Evolutionary conservation across 2,113 vertebrate genomes (phyloP).

Genomic region (Malaclemys terrapin): DNA sequence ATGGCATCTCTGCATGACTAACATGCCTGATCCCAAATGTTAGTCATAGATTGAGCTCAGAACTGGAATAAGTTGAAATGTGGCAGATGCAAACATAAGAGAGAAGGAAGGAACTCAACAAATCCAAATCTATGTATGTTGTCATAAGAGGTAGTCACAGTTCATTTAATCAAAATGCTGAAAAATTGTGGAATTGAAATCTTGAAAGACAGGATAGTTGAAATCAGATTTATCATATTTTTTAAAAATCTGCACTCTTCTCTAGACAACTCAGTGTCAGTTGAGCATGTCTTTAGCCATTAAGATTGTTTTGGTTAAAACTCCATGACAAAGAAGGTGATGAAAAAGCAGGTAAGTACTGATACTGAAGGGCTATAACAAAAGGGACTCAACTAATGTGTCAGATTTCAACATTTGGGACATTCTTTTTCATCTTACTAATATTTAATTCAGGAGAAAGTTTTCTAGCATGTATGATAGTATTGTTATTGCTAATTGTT

Average conservation of each 20-base stretch:
- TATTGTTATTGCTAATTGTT: neutral
- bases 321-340: neutral
- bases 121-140: neutral
- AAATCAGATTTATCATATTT: neutral
- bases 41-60: neutral
- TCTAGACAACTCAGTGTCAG: neutral
- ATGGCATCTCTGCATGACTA: neutral
- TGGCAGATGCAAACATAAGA: neutral
- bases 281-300: neutral
- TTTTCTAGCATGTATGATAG: neutral
- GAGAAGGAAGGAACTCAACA: neutral
- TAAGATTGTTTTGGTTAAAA: neutral
- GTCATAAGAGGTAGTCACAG: neutral
- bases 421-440: neutral
- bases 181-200: neutral
- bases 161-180: neutral
- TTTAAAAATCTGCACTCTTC: neutral
- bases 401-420: neutral
- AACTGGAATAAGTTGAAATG: neutral
- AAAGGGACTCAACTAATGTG: neutral
- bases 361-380: neutral
- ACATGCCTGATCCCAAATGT: neutral
- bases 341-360: constrained; percentile 1
- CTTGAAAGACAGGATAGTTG: neutral
- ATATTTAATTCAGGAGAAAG: neutral